Evolutionary conservation across 2,113 vertebrate genomes (phyloP), one percentile per base, ranked within the genome.

Genomic region (Suncus etruscus): DNA sequence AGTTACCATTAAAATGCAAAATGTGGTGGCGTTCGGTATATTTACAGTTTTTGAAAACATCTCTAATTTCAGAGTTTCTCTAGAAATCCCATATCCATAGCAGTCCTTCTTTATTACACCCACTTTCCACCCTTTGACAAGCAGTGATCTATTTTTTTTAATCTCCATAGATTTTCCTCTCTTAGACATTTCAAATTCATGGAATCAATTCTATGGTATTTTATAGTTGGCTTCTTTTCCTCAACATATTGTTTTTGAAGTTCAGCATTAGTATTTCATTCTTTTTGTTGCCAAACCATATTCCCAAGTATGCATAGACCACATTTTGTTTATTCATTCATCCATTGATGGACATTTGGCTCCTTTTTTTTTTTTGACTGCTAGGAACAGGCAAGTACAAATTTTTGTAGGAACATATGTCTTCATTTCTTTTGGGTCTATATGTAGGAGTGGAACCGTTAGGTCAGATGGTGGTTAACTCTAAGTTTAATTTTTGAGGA

Each of bases 391-490:
- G 69, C 61, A 32, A 75, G 54, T 65, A 27, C 83, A 70, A 70
- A 18, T 81, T 61, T 84, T 48, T 65, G 70, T 73, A 14, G 32
- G 65, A 69, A 82, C 65, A 77, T 75, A 75, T 47, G 76, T 48
- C 79, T 92, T 73, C 27, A 54, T 75, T 80, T 84, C 54, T 91
- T 24, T 86, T 86, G 54, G 63, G 18, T 58, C 85, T 58, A 11
- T 29, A 15, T 27, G 24, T 86, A 24, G 68, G 47, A 54, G 82
- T 5, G 24, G 51, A 76, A 58, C 22, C 8, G 45, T 77, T 86
- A 66, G 75, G 29, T 70, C 73, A 11, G 70, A 32, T 51, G 84
- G 6, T 51, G 84, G 6, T 68, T 68, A 83, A 66, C 24, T 88
- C 80, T 76, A 15, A 54, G 14, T 27, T 66, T 78, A 75, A 66